A percentile compares a stretch with the other conserved stretches of the same genome.
phyloP scores from a whole-genome alignment of 2,888 invertebrate genomes.

The Drymonia ruficornis region DNA sequence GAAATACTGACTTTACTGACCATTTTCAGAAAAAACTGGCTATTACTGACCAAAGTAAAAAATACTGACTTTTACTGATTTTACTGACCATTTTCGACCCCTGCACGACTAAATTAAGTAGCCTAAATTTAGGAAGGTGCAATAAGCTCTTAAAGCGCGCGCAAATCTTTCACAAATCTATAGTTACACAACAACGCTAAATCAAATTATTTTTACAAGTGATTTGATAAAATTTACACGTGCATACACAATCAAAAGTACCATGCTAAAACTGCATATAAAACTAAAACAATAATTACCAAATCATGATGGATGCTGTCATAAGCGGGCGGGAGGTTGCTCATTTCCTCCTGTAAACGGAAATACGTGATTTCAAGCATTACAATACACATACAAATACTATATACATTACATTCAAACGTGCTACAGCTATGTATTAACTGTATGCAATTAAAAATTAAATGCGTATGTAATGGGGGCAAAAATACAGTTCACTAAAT shows the following conservation, averaged over 20 bases:
- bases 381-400: conserved; percentile 11
- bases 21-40: no score
- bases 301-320: conserved; percentile 90
- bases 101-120: no score
- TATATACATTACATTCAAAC: neutral
- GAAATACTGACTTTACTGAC: no score
- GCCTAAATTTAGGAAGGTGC: no score
- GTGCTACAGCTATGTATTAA: neutral
- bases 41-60: no score
- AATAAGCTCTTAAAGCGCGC: no score
- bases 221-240: no score
- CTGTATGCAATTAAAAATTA: neutral
- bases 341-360: conserved; percentile 86
- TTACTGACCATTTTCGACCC: no score
- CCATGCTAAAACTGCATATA: neutral
- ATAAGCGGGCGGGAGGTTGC: conserved; percentile 88
- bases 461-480: no score
- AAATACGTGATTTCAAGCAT: conserved; percentile 32
- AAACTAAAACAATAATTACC: conserved; percentile 80
- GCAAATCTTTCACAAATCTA: no score
- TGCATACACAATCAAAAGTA: neutral
- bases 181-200: neutral
- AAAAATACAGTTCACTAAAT: no score
- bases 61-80: no score
- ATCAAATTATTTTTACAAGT: neutral